Evolutionary conservation across 2,888 invertebrate genomes (phyloP), one percentile per base, ranked within the genome.

Genomic region (Eretmocerus hayati): DNA sequence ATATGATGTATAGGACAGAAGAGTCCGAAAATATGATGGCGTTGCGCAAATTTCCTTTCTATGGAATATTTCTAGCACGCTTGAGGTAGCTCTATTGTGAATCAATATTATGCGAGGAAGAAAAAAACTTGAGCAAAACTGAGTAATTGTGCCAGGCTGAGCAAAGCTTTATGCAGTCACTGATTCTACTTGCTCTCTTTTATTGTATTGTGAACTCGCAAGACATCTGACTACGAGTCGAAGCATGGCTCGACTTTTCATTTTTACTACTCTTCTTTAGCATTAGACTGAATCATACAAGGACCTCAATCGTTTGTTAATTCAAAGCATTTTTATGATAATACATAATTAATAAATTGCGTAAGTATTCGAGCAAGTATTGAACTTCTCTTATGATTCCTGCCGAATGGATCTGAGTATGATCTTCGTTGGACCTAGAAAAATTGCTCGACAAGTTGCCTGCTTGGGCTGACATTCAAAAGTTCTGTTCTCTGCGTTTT

Each of bases 371-470:
- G 49, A 46, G 41, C 46, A 41, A 47, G 30, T 42, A 49, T 47
- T 47, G 36, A 53, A 51, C 50, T 53, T 53, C 45, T 53, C 48
- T 50, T 48, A n/a, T n/a, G 50, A 50, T 48, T 50, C 50, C 50
- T 53, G 53, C 50, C 50, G 50, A 53, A 48, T 50, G 48, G 42
- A 46, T 49, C 49, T 20, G 19, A 32, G n/a, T 9, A 26, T 9
- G 26, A 26, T 26, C 26, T 26, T 26, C 11, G 26, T n/a, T n/a
- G n/a, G n/a, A n/a, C n/a, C n/a, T n/a, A n/a, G n/a, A n/a, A n/a
- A n/a, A n/a, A n/a, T n/a, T n/a, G n/a, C n/a, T n/a, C n/a, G n/a
- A n/a, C n/a, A n/a, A n/a, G n/a, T n/a, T n/a, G n/a, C n/a, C n/a
- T n/a, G n/a, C n/a, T n/a, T n/a, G n/a, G n/a, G n/a, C n/a, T n/a